phyloP scores from a whole-genome alignment of 2,113 vertebrate species.

The Calyptommatus sinebrachiatus region DNA sequence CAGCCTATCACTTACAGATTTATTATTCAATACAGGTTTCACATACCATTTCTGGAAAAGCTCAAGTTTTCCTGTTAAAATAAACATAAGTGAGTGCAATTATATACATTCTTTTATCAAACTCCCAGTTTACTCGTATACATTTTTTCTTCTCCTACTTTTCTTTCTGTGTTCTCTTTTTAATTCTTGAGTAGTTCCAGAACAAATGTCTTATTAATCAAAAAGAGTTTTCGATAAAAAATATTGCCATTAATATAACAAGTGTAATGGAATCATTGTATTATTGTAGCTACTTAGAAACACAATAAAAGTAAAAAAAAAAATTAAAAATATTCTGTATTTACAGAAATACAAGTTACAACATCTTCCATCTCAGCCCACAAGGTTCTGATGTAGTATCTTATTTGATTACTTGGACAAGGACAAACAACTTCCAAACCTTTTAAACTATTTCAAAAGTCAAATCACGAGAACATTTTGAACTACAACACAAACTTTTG shows the following conservation, averaged over 20 bases:
- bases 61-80: constrained; percentile 38
- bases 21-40: constrained; percentile 42
- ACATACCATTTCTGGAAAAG: constrained; percentile 55
- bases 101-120: constrained; percentile 32
- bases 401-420: background rate
- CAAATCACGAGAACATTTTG: background rate
- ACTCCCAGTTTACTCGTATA: constrained; percentile 35
- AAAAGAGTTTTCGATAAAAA: constrained; percentile 23
- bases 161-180: constrained; percentile 23
- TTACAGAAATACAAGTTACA: background rate
- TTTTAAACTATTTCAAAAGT: background rate
- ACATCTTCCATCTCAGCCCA: background rate
- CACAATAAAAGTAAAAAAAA: no score
- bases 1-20: constrained; percentile 50
- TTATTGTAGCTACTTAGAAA: no score
- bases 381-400: background rate
- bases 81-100: constrained; percentile 33
- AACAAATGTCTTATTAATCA: background rate
- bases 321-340: no score
- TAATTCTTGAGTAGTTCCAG: background rate
- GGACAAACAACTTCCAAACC: background rate
- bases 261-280: no score
- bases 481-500: background rate
- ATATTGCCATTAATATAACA: background rate
- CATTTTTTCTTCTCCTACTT: background rate